These are phyloP conservation scores for Lepeophtheirus nordmannii DNA, from an alignment of 2,888 invertebrate genomes.

Conservation along the genomic window DNA sequence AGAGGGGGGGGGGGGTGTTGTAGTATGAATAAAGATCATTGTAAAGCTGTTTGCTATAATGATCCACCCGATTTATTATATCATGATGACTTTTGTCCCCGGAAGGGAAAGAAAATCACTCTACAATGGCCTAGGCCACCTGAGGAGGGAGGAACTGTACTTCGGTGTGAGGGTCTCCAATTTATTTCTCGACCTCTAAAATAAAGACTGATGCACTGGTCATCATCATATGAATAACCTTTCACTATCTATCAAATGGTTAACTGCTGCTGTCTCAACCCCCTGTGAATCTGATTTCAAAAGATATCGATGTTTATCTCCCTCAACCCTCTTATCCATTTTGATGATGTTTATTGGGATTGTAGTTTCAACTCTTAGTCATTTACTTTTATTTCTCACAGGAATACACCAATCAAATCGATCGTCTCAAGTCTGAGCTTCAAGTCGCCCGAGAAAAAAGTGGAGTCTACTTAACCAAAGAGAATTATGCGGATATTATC, in stretches of 20 bases:
- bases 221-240: neutral
- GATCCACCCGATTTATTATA: neutral
- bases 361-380: neutral
- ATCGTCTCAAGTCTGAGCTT: neutral
- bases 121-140: neutral
- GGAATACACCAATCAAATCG: conserved; percentile 3
- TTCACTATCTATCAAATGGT: neutral
- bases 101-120: neutral
- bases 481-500: neutral
- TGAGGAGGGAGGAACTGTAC: neutral
- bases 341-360: neutral
- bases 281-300: neutral
- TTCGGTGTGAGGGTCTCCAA: too few species aligned
- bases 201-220: too few species aligned
- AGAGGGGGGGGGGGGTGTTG: too few species aligned
- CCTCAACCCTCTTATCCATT: neutral
- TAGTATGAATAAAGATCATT: too few species aligned
- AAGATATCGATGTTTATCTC: neutral
- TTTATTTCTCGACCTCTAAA: neutral
- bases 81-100: neutral
- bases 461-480: conserved; percentile 3
- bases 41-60: neutral
- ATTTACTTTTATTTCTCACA: neutral
- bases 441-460: neutral
- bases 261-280: neutral